Percentiles rank a stretch among this genome's conserved stretches.
phyloP scores from a whole-genome alignment of 2,797 vertebrate genomes.

The Enteromius mattozi region DNA sequence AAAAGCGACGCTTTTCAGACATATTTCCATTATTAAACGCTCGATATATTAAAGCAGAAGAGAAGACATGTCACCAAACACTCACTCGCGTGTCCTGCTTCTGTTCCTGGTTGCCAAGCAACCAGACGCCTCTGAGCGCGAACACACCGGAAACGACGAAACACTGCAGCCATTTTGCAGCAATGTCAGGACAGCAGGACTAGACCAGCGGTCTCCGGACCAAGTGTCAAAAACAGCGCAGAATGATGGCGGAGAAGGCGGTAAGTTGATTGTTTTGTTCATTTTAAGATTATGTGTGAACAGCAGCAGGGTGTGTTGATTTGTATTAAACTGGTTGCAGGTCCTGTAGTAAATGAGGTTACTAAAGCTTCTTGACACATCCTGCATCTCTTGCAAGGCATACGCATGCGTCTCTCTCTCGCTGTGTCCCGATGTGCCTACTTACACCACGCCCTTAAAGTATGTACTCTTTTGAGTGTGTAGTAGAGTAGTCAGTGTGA shows the following conservation, averaged over 20 bases:
- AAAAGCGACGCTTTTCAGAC: not conserved
- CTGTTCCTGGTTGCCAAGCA: slow-evolving; percentile 28
- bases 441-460: too few relatives aligned
- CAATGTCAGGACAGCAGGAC: not conserved
- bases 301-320: not conserved
- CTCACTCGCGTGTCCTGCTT: not conserved
- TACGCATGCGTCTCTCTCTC: too few relatives aligned
- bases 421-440: too few relatives aligned
- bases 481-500: too few relatives aligned
- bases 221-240: not conserved
- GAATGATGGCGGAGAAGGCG: not conserved
- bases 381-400: too few relatives aligned
- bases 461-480: too few relatives aligned
- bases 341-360: not conserved
- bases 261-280: not conserved
- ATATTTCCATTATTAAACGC: not conserved
- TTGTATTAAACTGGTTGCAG: not conserved
- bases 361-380: not conserved
- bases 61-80: not conserved
- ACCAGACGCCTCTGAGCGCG: not conserved
- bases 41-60: not conserved
- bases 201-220: not conserved
- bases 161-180: not conserved
- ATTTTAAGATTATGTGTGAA: not conserved
- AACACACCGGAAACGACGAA: slow-evolving; percentile 19